Base-by-base conservation (phyloP, 1,140 invertebrate genomes). In the Tetramorium parvispinum region DNA sequence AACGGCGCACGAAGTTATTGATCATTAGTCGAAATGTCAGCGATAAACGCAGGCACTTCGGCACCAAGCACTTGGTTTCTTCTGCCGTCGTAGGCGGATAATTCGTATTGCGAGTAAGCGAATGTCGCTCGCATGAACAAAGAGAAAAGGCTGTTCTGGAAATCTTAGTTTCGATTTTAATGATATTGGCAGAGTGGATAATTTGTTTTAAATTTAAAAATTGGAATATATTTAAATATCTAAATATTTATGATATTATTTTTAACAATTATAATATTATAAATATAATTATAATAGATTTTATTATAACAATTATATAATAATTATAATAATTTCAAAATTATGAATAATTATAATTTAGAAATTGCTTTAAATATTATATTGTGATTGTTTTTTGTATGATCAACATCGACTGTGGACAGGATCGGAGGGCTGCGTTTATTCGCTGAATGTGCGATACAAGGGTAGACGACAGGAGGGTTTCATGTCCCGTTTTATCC, bases 21-120 rank as follows among this genome's bases (percentile, higher is more conserved):
- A 83, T 83, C 68, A 73, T 83, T 75, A 75, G 68, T 75, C 68
- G 79, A 83, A 83, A 83, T 75, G 79, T 83, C 79, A 83, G n/a
- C 79, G 79, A 75, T 83, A 83, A 83, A 75, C 53, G 79, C 68
- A 73, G 55, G 53, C 53, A 83, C 79, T 83, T 83, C 53, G 68
- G 40, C 79, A 8, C 40, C 79, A 83, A 68, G 68, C 27, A 83
- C 79, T 75, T 24, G 40, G 68, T 83, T 83, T 49, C 53, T 83
- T 83, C 79, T 75, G 53, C 79, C 68, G 71, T 61, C 66, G 53
- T 83, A 18, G 27, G 24, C 24, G 79, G 55, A 83, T 83, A 83
- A 75, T 75, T 73, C 53, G 65, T 81, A 81, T 71, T 43, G 46
- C n/a, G 3, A 24, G 5, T 40, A 51, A 66, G 11, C 53, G 70